Evolutionary conservation across 2,113 vertebrate genomes (phyloP), one percentile per base, ranked within the genome.

Genomic region (Lasiurus borealis): DNA sequence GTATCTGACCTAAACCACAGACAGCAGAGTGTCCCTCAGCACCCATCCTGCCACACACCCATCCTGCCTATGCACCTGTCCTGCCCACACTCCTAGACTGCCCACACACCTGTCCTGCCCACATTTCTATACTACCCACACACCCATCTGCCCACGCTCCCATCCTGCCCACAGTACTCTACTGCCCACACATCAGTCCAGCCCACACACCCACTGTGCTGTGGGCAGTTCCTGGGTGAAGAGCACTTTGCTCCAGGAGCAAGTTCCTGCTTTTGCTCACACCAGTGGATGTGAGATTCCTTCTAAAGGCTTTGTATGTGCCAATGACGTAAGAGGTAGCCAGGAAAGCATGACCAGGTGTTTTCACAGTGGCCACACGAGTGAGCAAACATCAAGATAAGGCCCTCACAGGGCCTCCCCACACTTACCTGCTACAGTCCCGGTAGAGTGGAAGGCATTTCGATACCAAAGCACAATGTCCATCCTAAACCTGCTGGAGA

Each of bases 391-490:
- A n/a, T 2, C 50, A 8, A 14, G 12, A 31, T 5, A 29, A 69
- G n/a, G 10, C 29, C 16, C 8, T 48, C 15, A 8, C 4, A 15
- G 11, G 15, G 40, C 40, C 13, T 25, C 13, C 44, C 36, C 40
- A 36, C 15, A 77, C 95, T 95, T 83, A 97, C 97, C 97, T 40
- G 94, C 94, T 11, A 6, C 2, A 50, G 50, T 29, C 84, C 44
- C 7, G 3, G 66, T 0, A 25, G 96, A 34, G 18, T 3, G 10
- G 76, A 97, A 97, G 76, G 93, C 4, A 36, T 94, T 95, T 50
- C 97, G 84, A 75, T 96, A 97, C 97, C 97, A 97, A 62, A 97
- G 97, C 3, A 89, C 91, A 19, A 97, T 69, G 66, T 97, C 97
- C 0, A 97, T 88, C 95, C 96, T 97, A 62, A 97, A 96, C 62